These are phyloP conservation scores for Camponotus vicinus DNA, from an alignment of 1,140 invertebrate species.

Conservation along the genomic window DNA sequence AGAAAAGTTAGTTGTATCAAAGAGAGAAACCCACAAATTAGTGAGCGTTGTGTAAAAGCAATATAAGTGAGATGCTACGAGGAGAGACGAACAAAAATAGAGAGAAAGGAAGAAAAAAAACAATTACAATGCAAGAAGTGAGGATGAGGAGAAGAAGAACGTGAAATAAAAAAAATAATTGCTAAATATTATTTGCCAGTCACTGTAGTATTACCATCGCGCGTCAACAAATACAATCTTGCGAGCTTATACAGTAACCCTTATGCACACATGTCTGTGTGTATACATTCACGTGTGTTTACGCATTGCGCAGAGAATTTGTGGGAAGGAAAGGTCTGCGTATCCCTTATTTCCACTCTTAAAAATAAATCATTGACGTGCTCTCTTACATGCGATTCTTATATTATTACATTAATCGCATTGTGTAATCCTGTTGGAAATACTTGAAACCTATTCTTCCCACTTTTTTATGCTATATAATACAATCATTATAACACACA, in stretches of 20 bases:
- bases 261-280: constrained; percentile 46
- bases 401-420: constrained; percentile 21
- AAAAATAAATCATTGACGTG: constrained; percentile 42
- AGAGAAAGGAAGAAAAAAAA: constrained; percentile 9
- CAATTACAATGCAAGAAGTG: not conserved
- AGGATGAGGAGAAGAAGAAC: not conserved
- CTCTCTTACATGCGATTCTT: not conserved
- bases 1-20: constrained; percentile 15
- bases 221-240: constrained; percentile 44
- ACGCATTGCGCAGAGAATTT: constrained; percentile 42
- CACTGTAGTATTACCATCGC: constrained; percentile 59
- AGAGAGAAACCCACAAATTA: constrained; percentile 41
- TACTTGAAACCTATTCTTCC: constrained; percentile 47
- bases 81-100: not conserved
- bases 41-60: constrained; percentile 32
- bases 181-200: constrained; percentile 47
- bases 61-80: not conserved
- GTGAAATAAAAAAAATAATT: constrained; percentile 46
- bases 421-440: constrained; percentile 39
- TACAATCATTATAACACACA: constrained; percentile 48
- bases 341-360: not conserved
- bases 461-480: constrained; percentile 53
- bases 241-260: constrained; percentile 41
- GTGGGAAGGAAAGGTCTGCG: constrained; percentile 43
- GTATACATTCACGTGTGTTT: constrained; percentile 46